phyloP scores from a whole-genome alignment of 2,888 invertebrate species.

The Xestia c-nigrum region DNA sequence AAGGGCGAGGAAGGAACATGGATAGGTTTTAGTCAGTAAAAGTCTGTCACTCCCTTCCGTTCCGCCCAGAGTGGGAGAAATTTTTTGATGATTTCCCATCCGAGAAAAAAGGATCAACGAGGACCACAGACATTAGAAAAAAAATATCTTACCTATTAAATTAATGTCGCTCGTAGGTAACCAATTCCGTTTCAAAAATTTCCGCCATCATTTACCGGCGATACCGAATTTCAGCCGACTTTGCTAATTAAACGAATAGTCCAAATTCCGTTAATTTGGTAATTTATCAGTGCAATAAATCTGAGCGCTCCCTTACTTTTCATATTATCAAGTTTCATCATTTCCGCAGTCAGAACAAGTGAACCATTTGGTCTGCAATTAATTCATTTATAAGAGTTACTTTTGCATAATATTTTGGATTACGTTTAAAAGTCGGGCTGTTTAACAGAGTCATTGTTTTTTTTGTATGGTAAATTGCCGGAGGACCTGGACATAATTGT shows the following conservation, averaged over 20 bases:
- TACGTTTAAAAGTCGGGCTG: background rate
- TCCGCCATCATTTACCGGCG: constrained; percentile 23
- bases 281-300: constrained; percentile 60
- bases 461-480: background rate
- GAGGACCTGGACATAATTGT: background rate
- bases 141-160: background rate
- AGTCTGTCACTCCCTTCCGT: too few relatives aligned
- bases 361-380: constrained; percentile 37
- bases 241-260: constrained; percentile 57
- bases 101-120: too few relatives aligned
- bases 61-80: too few relatives aligned
- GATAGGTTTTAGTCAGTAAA: too few relatives aligned
- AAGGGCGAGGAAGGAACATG: too few relatives aligned
- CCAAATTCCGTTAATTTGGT: constrained; percentile 55
- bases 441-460: background rate
- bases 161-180: constrained; percentile 4
- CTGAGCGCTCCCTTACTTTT: constrained; percentile 56
- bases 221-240: constrained; percentile 36
- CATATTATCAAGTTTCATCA: constrained; percentile 64
- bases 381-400: constrained; percentile 30
- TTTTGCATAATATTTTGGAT: constrained; percentile 2
- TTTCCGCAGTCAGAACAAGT: constrained; percentile 44
- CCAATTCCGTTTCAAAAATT: constrained; percentile 30
- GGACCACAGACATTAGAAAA: too few relatives aligned
- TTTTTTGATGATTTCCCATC: too few relatives aligned